Evolutionary conservation across 2,797 vertebrate species (phyloP).

Genomic region (Phalloptychus januarius): DNA sequence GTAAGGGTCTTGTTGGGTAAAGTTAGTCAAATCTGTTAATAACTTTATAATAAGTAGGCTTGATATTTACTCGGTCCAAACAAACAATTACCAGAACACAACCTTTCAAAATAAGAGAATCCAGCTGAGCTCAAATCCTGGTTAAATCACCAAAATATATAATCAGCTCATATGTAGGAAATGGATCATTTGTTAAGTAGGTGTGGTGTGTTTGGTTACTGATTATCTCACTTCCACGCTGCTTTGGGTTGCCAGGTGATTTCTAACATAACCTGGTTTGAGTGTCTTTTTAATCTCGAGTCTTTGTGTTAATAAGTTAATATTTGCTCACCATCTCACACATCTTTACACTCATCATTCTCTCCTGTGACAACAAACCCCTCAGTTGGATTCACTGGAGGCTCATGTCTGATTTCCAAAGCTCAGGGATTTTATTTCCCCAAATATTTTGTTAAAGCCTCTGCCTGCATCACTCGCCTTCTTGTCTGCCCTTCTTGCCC

Average conservation of each 20-base stretch:
- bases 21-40: no score
- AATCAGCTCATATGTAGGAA: not conserved
- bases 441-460: conserved; percentile 6
- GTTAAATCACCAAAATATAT: not conserved
- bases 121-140: no score
- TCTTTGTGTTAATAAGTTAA: conserved; percentile 69
- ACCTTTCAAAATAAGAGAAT: no score
- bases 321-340: conserved; percentile 24
- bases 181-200: not conserved
- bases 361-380: conserved; percentile 20
- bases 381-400: conserved; percentile 14
- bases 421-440: conserved; percentile 10
- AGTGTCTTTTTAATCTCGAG: conserved; percentile 65
- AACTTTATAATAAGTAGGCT: no score
- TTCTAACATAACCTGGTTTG: conserved; percentile 58
- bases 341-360: not conserved
- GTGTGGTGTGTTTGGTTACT: not conserved
- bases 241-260: conserved; percentile 37
- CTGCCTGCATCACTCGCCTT: conserved; percentile 23
- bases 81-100: no score
- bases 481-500: conserved; percentile 17
- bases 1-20: no score
- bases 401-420: conserved; percentile 41
- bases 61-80: no score
- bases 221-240: conserved; percentile 18